Conservation (phyloP, 2,113 vertebrate species). For the Ictidomys tridecemlineatus region DNA sequence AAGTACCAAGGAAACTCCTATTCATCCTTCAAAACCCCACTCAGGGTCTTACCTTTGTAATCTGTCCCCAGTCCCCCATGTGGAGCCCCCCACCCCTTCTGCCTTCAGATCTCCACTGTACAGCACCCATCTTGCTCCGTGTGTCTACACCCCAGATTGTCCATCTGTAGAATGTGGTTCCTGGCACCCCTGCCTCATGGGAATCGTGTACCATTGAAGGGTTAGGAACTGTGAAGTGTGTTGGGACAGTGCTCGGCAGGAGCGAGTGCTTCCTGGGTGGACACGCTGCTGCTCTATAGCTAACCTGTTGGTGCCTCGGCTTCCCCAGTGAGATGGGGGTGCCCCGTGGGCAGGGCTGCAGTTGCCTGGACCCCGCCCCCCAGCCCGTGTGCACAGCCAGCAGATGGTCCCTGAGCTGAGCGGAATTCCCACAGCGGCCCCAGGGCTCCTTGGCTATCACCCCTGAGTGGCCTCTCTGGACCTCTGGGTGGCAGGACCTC, state of each 20-base stretch:
- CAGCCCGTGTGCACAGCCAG: not conserved
- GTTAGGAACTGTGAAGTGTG: not conserved
- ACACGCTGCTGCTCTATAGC: not conserved
- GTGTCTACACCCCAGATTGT: not conserved
- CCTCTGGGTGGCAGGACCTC: not conserved
- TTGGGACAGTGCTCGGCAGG: not conserved
- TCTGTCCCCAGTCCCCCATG: not conserved
- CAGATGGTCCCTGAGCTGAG: not conserved
- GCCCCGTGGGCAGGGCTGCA: not conserved
- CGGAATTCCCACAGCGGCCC: too few relatives aligned
- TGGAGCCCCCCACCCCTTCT: not conserved
- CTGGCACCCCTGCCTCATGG: accelerated
- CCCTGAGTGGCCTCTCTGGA: not conserved
- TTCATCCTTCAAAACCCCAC: not conserved
- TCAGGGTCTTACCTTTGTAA: not conserved
- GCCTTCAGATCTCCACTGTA: too few relatives aligned
- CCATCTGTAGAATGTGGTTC: not conserved
- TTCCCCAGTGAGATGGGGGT: not conserved
- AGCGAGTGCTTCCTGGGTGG: not conserved
- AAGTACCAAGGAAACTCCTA: not conserved
- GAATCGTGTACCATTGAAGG: not conserved
- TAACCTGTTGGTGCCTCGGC: not conserved
- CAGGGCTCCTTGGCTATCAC: not conserved
- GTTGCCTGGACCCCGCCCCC: not conserved
- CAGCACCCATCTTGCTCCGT: not conserved